Evolutionary conservation across 2,797 vertebrate species (phyloP).

Genomic region (Graptemys geographica): DNA sequence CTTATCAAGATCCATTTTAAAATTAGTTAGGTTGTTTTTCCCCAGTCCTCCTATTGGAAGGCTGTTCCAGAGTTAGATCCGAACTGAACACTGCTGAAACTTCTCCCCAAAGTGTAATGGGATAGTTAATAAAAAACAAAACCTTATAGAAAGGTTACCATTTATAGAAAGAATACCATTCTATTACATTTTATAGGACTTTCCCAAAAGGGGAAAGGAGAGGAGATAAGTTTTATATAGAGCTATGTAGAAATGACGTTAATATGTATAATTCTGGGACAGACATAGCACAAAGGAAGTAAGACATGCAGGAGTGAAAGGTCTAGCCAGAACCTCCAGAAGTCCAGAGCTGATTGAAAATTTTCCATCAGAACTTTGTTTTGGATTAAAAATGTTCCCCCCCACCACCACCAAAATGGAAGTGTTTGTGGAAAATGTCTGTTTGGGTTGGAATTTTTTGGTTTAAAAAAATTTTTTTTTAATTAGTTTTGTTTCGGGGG

Average conservation of each 20-base stretch:
- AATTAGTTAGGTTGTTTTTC: background rate
- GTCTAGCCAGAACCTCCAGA: background rate
- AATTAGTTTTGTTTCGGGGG: background rate
- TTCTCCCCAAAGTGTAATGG: background rate
- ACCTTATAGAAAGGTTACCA: background rate
- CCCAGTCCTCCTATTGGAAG: background rate
- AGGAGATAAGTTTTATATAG: background rate
- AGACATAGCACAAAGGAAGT: background rate
- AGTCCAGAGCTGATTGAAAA: background rate
- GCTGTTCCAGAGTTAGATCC: background rate
- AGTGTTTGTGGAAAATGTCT: background rate
- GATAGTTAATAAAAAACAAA: background rate
- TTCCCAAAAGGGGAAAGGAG: background rate
- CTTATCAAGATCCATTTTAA: background rate
- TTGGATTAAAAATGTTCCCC: background rate
- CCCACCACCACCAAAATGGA: background rate
- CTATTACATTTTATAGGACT: background rate
- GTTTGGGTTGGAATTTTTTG: background rate
- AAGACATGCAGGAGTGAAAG: background rate
- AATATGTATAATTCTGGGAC: background rate
- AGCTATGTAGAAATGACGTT: background rate
- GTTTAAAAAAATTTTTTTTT: background rate
- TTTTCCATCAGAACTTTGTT: background rate
- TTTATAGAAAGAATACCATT: background rate
- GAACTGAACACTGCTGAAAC: background rate